Evolutionary conservation across 2,113 vertebrate genomes (phyloP), one percentile per base, ranked within the genome.

Genomic region (Amblyornis subalaris): DNA sequence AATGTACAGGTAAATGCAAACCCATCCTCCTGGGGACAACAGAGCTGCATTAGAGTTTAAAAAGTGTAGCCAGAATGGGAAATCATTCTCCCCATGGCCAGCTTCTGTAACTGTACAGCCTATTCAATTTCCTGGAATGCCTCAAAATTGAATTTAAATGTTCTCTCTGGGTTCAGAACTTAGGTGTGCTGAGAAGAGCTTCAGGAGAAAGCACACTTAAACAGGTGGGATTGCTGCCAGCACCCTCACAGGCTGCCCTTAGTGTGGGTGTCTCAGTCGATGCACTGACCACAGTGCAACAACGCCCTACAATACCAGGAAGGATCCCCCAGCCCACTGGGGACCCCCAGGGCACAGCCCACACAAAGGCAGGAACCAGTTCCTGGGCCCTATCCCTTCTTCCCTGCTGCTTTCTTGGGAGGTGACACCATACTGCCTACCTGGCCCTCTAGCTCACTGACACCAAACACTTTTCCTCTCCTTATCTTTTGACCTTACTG

Each of bases 221-320:
- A 48, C 0, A 4, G 0, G 1, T 9, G 1, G 22, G 31, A 55
- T 26, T 2, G 0, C 28, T 57, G 15, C n/a, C 9, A 14, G 10
- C 45, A 45, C 16, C 4, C 1, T 0, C 12, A 13, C 0, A 0
- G 48, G 33, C 31, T 74, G 23, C 10, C 25, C 33, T 24, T 28
- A 55, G 36, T 0, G 2, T 33, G 24, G 12, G 11, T 2, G 1
- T 58, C 72, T 72, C 64, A 25, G 29, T 9, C 1, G 0, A 10
- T 28, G n/a, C 36, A 18, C 19, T 44, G 53, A 53, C 5, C 10
- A 9, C 21, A 44, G 19, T 0, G 0, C 10, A 65, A 12, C 12
- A 20, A 4, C 22, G 22, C 5, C 53, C 24, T 48, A 9, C 28
- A 38, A 26, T 0, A 0, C 15, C 18, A n/a, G 8, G 25, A 44